phyloP scores from a whole-genome alignment of 2,888 invertebrate genomes.

The Drosophila austrosaltans region DNA sequence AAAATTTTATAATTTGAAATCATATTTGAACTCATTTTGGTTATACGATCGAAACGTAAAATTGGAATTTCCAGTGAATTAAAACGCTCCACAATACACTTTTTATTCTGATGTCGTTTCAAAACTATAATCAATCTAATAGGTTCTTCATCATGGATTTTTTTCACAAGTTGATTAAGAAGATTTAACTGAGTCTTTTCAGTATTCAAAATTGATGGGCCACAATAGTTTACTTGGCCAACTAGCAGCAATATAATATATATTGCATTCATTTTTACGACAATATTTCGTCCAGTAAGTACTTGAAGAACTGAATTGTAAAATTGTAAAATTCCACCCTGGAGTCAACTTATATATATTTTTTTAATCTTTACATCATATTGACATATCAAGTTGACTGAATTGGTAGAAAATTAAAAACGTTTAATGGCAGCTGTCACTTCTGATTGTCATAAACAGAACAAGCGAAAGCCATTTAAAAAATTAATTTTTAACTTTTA shows the following conservation, averaged over 20 bases:
- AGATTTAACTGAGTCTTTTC: neutral
- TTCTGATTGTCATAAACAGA: neutral
- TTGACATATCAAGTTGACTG: neutral
- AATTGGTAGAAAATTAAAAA: neutral
- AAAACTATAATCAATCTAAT: conserved; percentile 24
- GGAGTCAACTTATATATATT: too few relatives aligned
- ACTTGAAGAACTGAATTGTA: neutral
- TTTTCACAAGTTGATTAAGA: conserved; percentile 25
- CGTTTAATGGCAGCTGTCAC: neutral
- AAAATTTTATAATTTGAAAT: conserved; percentile 17
- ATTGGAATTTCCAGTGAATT: conserved; percentile 1
- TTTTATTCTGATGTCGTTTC: neutral
- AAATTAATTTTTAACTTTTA: neutral
- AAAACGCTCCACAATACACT: conserved; percentile 21
- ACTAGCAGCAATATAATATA: neutral
- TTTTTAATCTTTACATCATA: neutral
- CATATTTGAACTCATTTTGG: neutral
- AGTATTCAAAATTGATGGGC: too few relatives aligned
- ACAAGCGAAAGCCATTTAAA: neutral
- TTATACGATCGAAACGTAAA: conserved; percentile 1
- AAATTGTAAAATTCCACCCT: too few relatives aligned
- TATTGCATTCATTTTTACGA: neutral
- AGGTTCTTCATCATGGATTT: neutral
- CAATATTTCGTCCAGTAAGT: neutral
- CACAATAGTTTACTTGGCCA: neutral